Evolutionary conservation across 2,113 vertebrate species (phyloP).

Genomic region (Ctenodactylus gundi): DNA sequence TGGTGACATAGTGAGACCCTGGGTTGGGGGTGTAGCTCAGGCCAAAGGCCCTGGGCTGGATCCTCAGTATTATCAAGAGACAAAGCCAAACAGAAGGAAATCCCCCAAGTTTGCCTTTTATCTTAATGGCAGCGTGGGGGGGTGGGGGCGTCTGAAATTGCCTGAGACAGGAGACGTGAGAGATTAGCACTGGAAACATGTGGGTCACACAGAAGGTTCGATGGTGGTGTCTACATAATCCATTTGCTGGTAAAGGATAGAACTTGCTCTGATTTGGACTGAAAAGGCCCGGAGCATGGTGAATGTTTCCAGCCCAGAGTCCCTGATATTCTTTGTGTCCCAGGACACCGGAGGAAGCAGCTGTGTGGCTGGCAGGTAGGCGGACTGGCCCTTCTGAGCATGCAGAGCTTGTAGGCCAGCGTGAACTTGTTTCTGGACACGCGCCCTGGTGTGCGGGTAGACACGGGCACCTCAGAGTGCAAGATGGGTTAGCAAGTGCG

Average conservation of each 20-base stretch:
- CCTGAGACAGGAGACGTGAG: background rate
- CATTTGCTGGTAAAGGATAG: background rate
- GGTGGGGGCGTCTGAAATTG: background rate
- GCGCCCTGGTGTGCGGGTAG: constrained; percentile 8
- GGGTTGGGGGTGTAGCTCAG: too few species aligned
- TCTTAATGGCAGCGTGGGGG: background rate
- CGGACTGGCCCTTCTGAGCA: background rate
- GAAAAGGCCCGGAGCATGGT: background rate
- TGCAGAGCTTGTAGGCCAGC: constrained; percentile 12
- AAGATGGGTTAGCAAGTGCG: constrained; percentile 38
- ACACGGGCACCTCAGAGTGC: constrained; percentile 25
- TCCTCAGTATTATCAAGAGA: too few species aligned
- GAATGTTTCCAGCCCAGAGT: background rate
- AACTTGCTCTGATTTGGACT: background rate
- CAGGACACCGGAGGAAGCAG: background rate
- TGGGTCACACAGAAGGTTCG: background rate
- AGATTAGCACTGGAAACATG: background rate
- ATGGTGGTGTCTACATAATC: background rate
- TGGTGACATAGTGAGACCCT: too few species aligned
- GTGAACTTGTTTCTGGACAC: constrained; percentile 27
- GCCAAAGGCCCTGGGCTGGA: too few species aligned
- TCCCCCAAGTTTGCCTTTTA: background rate
- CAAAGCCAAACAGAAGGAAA: too few species aligned
- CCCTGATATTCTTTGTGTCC: background rate
- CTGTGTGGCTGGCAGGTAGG: background rate